These are phyloP conservation scores for Rhyacichthys aspro DNA, from an alignment of 2,797 vertebrate genomes.

Conservation along the genomic window DNA sequence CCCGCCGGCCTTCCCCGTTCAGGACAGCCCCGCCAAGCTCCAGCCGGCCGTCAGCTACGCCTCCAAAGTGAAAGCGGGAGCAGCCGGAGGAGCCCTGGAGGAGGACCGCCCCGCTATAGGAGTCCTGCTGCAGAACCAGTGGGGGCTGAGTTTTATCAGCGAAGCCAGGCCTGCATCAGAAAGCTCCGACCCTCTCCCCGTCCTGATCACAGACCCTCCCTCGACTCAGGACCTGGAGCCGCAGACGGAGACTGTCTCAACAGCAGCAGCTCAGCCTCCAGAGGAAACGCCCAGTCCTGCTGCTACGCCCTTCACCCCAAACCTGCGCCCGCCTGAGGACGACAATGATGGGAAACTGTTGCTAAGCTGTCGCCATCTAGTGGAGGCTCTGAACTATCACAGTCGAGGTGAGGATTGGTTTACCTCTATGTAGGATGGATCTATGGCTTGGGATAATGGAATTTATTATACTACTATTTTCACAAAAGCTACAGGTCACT, in stretches of 20 bases:
- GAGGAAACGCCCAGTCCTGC: constrained; percentile 39
- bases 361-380: constrained; percentile 81
- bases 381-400: constrained; percentile 82
- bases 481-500: no score
- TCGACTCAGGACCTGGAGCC: constrained; percentile 37
- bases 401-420: constrained; percentile 69
- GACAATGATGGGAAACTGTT: constrained; percentile 73
- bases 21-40: constrained; percentile 88
- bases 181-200: constrained; percentile 18
- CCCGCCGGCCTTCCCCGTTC: constrained; percentile 86
- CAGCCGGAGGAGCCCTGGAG: constrained; percentile 59
- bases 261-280: constrained; percentile 26
- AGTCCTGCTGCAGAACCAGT: constrained; percentile 87
- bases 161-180: constrained; percentile 62
- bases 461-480: no score
- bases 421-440: no score
- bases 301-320: constrained; percentile 34
- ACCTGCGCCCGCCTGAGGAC: constrained; percentile 36
- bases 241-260: constrained; percentile 30
- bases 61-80: constrained; percentile 87
- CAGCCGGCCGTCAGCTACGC: constrained; percentile 88
- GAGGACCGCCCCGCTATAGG: constrained; percentile 82
- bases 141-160: constrained; percentile 88
- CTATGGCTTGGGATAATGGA: no score
- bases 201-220: constrained; percentile 19